Evolutionary conservation across 2,888 invertebrate genomes (phyloP), one percentile per base, ranked within the genome.

Genomic region (Rambutsinella grinnellia): DNA sequence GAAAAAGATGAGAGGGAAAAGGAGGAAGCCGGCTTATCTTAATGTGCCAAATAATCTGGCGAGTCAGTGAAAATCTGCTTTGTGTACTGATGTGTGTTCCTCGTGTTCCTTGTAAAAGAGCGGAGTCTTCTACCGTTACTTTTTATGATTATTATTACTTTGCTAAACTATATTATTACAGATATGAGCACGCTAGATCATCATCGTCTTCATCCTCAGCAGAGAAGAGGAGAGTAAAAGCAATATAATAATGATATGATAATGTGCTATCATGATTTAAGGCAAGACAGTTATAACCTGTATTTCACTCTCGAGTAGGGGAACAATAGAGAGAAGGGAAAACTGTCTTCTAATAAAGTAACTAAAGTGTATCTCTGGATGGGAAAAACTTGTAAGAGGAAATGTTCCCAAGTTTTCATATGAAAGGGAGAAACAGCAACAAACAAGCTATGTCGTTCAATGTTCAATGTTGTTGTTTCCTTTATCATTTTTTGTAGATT

Each of bases 241-340:
- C 51, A 24, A 66, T 75, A 66, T 67, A 62, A 53, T 68, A 75
- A 75, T 75, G 75, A 75, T 75, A 75, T 75, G 75, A 75, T 75
- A 75, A 68, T 68, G 75, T 68, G 68, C 75, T 47, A 68, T 68
- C 68, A 75, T 75, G 75, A 75, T 75, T 75, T 68, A 75, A 75
- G 58, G 65, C 49, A 63, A 62, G 75, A 75, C 68, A 75, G 60
- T 68, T 51, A 75, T 67, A 75, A 60, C 68, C 62, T 75, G 27
- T 13, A 21, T 56, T 17, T 46, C 46, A 3, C 17, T 46, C 46
- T 44, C 44, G 13, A 49, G 49, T 19, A 51, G 24, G 56, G 26
- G 56, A 56, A 24, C 5, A 49, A 27, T 6, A 56, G 13, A n/a
- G n/a, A 36, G 36, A 36, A 36, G 6, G 6, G 13, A 36, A 36